These are phyloP conservation scores for Columba guinea DNA, from an alignment of 2,797 vertebrate genomes.

Conservation along the genomic window DNA sequence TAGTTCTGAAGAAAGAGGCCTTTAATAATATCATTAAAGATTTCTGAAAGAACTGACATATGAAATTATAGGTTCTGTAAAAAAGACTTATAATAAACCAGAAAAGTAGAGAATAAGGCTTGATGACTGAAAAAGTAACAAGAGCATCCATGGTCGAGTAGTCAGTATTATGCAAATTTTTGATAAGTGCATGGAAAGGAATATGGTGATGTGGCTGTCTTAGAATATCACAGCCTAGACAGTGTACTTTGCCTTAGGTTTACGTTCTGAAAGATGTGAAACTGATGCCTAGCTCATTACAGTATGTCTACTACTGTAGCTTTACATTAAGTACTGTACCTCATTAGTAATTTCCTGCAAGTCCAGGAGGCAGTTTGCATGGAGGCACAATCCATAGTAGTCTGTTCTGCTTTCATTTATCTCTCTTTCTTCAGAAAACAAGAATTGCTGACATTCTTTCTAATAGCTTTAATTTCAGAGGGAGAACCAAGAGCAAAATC, in stretches of 20 bases:
- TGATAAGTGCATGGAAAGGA: not conserved
- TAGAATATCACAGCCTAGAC: not conserved
- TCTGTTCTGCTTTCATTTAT: not conserved
- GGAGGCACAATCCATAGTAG: not conserved
- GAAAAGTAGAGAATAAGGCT: not conserved
- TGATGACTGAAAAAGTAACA: not conserved
- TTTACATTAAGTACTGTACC: not conserved
- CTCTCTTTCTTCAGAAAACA: not conserved
- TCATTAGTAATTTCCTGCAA: not conserved
- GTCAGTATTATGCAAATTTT: not conserved
- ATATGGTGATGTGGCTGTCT: not conserved
- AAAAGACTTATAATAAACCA: not conserved
- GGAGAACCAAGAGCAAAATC: not conserved
- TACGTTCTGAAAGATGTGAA: not conserved
- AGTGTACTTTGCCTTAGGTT: not conserved
- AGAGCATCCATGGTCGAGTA: not conserved
- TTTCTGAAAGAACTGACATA: not conserved
- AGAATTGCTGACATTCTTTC: not conserved
- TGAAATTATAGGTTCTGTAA: not conserved
- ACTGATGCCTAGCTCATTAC: not conserved
- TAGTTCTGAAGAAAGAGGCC: not conserved
- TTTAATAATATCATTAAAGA: not conserved
- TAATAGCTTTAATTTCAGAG: not conserved
- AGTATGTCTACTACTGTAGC: not conserved
- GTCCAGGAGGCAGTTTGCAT: not conserved